These are phyloP conservation scores for Dinoponera quadriceps DNA, from an alignment of 1,140 invertebrate genomes.

Conservation along the genomic window DNA sequence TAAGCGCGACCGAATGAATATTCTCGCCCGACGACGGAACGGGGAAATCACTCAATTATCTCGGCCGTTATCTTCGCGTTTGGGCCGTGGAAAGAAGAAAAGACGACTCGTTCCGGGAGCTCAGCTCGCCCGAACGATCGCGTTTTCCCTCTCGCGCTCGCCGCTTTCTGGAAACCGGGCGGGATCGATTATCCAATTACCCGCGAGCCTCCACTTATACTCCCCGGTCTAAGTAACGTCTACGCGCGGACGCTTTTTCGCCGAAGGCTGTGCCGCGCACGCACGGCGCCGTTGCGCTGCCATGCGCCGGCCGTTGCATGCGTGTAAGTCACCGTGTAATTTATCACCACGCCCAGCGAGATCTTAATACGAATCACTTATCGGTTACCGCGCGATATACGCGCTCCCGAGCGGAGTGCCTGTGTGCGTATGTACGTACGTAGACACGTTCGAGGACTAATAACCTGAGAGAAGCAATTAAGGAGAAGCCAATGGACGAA, in stretches of 20 bases:
- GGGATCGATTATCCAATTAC: slow-evolving; percentile 73
- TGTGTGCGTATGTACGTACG: no score
- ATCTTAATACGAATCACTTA: slow-evolving; percentile 80
- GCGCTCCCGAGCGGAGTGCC: no score
- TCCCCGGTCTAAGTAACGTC: neutral
- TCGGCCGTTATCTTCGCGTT: neutral
- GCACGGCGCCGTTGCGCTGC: slow-evolving; percentile 50
- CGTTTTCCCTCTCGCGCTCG: slow-evolving; percentile 12
- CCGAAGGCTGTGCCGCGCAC: slow-evolving; percentile 52
- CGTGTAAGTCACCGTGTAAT: slow-evolving; percentile 74
- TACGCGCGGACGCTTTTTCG: slow-evolving; percentile 53
- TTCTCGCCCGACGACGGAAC: neutral
- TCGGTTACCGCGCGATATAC: slow-evolving; percentile 63
- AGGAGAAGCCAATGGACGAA: slow-evolving; percentile 59
- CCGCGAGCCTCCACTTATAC: slow-evolving; percentile 35
- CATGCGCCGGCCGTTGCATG: slow-evolving; percentile 55
- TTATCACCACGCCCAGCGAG: slow-evolving; percentile 77
- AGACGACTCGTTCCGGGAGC: slow-evolving; percentile 4
- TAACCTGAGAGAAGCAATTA: slow-evolving; percentile 74
- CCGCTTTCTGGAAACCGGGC: slow-evolving; percentile 59
- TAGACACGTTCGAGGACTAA: slow-evolving; percentile 60
- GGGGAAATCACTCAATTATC: slow-evolving; percentile 41
- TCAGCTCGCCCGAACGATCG: neutral
- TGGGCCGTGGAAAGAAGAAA: neutral
- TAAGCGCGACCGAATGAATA: neutral